Percentiles rank a stretch among this genome's conserved stretches.
Evolutionary conservation across 2,797 vertebrate species (phyloP).

Genomic region (Synanceia verrucosa): DNA sequence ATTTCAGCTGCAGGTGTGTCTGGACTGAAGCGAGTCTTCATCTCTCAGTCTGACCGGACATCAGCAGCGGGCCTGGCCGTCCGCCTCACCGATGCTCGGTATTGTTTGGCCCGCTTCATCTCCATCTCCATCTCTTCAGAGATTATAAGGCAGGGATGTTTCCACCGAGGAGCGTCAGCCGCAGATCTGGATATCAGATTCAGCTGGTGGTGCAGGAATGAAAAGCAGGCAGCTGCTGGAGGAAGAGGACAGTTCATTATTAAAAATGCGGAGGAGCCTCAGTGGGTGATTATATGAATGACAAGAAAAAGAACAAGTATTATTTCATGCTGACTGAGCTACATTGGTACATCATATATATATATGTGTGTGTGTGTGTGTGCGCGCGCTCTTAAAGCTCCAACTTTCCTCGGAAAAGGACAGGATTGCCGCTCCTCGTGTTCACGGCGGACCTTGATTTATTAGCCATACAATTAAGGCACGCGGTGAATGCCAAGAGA

Average conservation of each 20-base stretch:
- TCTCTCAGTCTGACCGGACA: constrained; percentile 6
- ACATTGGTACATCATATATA: constrained; percentile 2
- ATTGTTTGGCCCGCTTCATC: constrained; percentile 26
- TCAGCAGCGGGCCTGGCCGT: constrained; percentile 10
- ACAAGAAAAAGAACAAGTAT: neutral
- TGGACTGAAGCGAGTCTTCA: neutral
- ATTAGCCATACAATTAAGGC: constrained; percentile 93
- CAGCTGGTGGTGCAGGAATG: constrained; percentile 24
- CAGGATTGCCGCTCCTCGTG: constrained; percentile 89
- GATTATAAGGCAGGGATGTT: neutral
- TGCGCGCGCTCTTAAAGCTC: constrained; percentile 4
- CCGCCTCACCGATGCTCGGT: constrained; percentile 14
- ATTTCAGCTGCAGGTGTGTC: neutral
- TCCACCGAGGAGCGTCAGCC: neutral
- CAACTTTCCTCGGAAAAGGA: constrained; percentile 39
- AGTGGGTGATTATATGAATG: neutral
- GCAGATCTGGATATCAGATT: constrained; percentile 6
- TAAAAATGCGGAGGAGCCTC: neutral
- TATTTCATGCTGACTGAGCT: neutral
- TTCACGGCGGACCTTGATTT: constrained; percentile 96
- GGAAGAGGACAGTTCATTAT: neutral
- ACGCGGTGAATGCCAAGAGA: constrained; percentile 99
- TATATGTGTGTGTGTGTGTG: neutral
- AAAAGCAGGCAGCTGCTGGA: constrained; percentile 19
- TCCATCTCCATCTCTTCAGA: constrained; percentile 8